Evolutionary conservation across 1,140 invertebrate genomes (phyloP).

Genomic region (Cephus cinctus): DNA sequence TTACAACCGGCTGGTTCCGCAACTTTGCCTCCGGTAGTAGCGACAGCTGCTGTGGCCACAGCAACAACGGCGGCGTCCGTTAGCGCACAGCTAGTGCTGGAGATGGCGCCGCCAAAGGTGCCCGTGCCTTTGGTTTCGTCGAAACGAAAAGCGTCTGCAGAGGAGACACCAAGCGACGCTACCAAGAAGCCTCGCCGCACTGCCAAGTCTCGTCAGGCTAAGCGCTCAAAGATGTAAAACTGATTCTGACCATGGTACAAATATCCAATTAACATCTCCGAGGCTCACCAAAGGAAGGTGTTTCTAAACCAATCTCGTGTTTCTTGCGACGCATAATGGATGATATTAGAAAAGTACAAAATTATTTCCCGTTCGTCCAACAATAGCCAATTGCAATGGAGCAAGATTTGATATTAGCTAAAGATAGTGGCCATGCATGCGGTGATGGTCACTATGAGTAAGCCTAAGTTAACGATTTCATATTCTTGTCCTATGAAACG

Average conservation of each 20-base stretch:
- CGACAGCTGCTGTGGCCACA: too few species aligned
- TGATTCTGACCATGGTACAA: conserved; percentile 46
- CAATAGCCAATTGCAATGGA: too few species aligned
- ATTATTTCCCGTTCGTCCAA: conserved; percentile 28
- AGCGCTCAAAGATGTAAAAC: conserved; percentile 52
- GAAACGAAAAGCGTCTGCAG: conserved; percentile 45
- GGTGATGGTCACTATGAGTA: too few species aligned
- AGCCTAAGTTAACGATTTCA: too few species aligned
- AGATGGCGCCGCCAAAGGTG: conserved; percentile 51
- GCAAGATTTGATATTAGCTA: too few species aligned
- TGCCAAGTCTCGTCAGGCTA: conserved; percentile 49
- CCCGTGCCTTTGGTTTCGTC: conserved; percentile 36
- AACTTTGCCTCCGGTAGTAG: conserved; percentile 24
- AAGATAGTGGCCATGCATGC: too few species aligned
- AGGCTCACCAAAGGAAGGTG: conserved; percentile 14
- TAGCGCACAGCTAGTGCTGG: too few species aligned
- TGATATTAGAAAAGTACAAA: conserved; percentile 46
- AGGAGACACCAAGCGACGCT: conserved; percentile 38
- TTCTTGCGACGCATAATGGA: conserved; percentile 21
- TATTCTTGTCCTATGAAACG: too few species aligned
- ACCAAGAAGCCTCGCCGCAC: conserved; percentile 49
- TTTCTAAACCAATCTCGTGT: conserved; percentile 11
- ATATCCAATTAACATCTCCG: conserved; percentile 32
- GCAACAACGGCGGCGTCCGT: conserved; percentile 17
- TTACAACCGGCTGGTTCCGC: conserved; percentile 18